Base-by-base conservation (phyloP, 1,140 invertebrate genomes). In the Conus ventricosus region DNA sequence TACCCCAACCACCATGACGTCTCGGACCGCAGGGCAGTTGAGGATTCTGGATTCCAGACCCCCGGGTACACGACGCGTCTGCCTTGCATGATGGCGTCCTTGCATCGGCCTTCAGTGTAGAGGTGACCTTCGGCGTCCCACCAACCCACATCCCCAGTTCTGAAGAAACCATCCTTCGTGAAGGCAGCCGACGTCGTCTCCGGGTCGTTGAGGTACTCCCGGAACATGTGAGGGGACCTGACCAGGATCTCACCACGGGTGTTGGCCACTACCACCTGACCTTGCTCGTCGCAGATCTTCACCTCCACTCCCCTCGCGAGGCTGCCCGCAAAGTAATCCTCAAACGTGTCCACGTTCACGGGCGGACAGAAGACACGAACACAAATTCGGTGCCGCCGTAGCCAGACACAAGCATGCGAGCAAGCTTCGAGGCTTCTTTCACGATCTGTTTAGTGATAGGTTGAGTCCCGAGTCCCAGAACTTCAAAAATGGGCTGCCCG, bases 101-200 rank as follows among this genome's bases (percentile, higher is more conserved):
- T 55, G 17, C 76, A 13, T 5, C 85, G 85, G n/a, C 85, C 85
- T 63, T 78, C 85, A 15, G 54, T 15, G 4, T 60, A 60, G 0
- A 60, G 57, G 15, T 15, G 57, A 60, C 57, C 57, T 15, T 60
- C 57, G 15, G 8, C 75, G 54, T 57, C 11, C n/a, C 76, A 4
- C 71, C 54, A 76, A 8, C 85, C 85, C 25, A 78, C 27, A 71
- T 87, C 85, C 7, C 85, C 85, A 11, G 76, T 76, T 20, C 85
- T 71, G 63, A 87, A 67, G 71, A 54, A 87, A 11, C 85, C 75
- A n/a, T 84, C 76, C n/a, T 86, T 76, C 4, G 87, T 84, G 57
- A 88, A 75, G 23, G 84, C 89, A 20, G 87, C 55, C 60, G 84
- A 60, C 6, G 87, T 80, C 17, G 75, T 78, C 3, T 81, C 23